Conservation (phyloP, 1,140 invertebrate genomes). For the Drosophila teissieri region DNA sequence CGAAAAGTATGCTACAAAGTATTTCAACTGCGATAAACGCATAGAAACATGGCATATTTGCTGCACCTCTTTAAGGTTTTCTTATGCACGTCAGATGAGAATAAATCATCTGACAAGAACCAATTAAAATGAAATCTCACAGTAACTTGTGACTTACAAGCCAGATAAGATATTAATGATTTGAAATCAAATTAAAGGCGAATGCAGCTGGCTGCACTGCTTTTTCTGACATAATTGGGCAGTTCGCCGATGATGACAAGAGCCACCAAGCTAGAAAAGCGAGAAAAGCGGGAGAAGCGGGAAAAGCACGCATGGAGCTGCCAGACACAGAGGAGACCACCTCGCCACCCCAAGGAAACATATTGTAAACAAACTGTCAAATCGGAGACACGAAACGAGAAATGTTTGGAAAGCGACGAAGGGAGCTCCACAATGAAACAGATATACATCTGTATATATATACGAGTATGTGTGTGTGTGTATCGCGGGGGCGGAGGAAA, state of each 20-base stretch:
- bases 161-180: conserved; percentile 46
- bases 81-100: too few species aligned
- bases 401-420: conserved; percentile 47
- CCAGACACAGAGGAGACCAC: conserved; percentile 53
- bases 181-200: conserved; percentile 36
- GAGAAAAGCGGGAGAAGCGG: not conserved
- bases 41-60: too few species aligned
- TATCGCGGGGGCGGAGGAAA: conserved; percentile 5
- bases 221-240: conserved; percentile 63
- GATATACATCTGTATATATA: conserved; percentile 10
- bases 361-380: conserved; percentile 78
- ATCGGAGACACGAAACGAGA: conserved; percentile 33
- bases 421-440: conserved; percentile 29
- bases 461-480: too few species aligned
- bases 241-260: conserved; percentile 46
- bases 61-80: too few species aligned
- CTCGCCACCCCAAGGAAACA: conserved; percentile 18
- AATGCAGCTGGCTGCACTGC: conserved; percentile 6
- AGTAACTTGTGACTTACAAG: not conserved
- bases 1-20: not conserved
- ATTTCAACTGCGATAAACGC: not conserved
- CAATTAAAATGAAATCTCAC: not conserved
- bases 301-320: conserved; percentile 31
- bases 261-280: conserved; percentile 35
- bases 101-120: not conserved